These are phyloP conservation scores for Amphimallon solstitiale DNA, from an alignment of 2,888 invertebrate species.

Conservation along the genomic window DNA sequence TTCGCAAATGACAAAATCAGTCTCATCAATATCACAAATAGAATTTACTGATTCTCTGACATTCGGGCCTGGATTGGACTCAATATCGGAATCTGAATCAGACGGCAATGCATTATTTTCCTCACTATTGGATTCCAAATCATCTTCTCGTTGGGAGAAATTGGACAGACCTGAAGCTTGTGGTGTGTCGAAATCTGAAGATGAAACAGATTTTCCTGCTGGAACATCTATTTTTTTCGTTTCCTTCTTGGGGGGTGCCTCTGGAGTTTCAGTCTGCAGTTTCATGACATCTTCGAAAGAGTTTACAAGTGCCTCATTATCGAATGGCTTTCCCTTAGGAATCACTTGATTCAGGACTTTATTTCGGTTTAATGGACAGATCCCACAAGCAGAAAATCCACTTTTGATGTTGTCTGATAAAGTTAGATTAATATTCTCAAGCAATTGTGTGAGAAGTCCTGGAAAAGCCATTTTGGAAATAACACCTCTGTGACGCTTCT, in stretches of 20 bases:
- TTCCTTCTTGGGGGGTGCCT: neutral
- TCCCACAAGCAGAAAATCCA: slow-evolving; percentile 38
- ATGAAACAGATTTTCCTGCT: neutral
- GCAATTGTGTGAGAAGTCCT: slow-evolving; percentile 29
- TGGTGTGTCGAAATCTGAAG: neutral
- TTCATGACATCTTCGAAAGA: too few species aligned
- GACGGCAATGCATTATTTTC: too few species aligned
- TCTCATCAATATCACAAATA: too few species aligned
- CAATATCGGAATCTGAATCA: too few species aligned
- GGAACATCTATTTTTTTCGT: slow-evolving; percentile 1
- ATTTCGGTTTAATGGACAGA: slow-evolving; percentile 34
- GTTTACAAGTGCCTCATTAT: too few species aligned
- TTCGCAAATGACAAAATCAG: too few species aligned
- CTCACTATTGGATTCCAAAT: too few species aligned
- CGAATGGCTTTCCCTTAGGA: too few species aligned
- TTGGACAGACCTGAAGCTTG: slow-evolving; percentile 1
- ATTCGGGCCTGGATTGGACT: too few species aligned
- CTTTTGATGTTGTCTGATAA: slow-evolving; percentile 32
- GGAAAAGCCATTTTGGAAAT: slow-evolving; percentile 40
- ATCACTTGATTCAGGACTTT: too few species aligned
- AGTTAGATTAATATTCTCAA: slow-evolving; percentile 17
- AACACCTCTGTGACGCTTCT: slow-evolving; percentile 38
- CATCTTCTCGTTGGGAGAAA: neutral
- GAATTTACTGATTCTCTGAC: too few species aligned
- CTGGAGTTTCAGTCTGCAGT: neutral